Conservation (phyloP, 2,888 invertebrate genomes). For the Dioctria linearis region DNA sequence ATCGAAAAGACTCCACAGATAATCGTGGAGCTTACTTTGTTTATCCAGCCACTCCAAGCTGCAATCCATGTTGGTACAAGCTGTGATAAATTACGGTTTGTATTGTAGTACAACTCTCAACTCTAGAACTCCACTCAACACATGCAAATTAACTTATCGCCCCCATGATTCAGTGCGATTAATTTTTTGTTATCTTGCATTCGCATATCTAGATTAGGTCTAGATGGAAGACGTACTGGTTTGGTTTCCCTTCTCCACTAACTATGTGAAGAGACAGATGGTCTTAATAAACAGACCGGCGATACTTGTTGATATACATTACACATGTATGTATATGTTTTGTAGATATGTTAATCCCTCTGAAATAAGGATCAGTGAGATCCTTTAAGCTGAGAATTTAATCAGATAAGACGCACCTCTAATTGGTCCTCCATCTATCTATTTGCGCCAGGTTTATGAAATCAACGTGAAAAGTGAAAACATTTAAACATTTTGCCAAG, state of each 20-base stretch:
- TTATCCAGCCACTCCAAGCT: background rate
- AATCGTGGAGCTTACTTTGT: background rate
- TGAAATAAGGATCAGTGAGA: background rate
- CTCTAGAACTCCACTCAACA: background rate
- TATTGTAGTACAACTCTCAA: background rate
- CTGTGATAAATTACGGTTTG: conserved; percentile 19
- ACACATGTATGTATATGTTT: background rate
- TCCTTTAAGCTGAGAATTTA: too few relatives aligned
- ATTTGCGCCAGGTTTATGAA: background rate
- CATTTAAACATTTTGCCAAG: background rate
- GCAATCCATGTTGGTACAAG: background rate
- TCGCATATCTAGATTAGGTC: background rate
- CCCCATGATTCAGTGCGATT: conserved; percentile 17
- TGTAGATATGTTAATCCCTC: background rate
- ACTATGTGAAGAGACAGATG: background rate
- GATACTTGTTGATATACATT: background rate
- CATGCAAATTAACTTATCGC: conserved; percentile 50
- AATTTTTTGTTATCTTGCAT: background rate
- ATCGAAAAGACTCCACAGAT: background rate
- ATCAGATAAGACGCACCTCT: too few relatives aligned
- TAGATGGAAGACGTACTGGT: background rate
- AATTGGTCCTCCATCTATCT: background rate
- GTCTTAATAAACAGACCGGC: background rate
- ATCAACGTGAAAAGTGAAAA: background rate
- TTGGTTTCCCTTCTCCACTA: background rate